Base-by-base conservation (phyloP, 2,888 invertebrate species). In the Drosophila histrio region DNA sequence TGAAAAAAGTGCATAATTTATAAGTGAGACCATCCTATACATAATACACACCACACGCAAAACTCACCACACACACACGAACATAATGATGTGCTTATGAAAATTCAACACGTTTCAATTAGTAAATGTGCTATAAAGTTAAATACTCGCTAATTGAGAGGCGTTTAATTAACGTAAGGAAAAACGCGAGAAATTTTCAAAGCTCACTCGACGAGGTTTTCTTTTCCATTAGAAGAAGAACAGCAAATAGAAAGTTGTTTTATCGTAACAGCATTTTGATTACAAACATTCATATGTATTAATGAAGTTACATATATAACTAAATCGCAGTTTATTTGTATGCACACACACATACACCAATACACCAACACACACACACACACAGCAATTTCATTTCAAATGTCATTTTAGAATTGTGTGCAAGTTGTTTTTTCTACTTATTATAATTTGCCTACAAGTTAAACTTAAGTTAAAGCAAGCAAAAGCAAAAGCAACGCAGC, bases 201-300 rank as follows among this genome's bases (percentile, higher is more conserved):
- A 65, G 82, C 82, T 83, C 87, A 83, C 82, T 83, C 82, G 85
- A 63, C 85, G 82, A 83, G 87, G 85, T 83, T 79, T 79, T 79
- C 76, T 64, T 74, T 71, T 54, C 39, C 43, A 47, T 26, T 30
- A 30, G 47, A 62, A 15, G 34, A 24, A 49, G 22, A 34, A 62
- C 19, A 52, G 38, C 41, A 60, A 47, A 22, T 17, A 19, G 36
- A 38, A 53, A 39, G 49, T 60, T 64, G 63, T 52, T 59, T 50
- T 24, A 21, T 32, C 15, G 7, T n/a, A 21, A 32, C 13, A 24
- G 15, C 17, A 39, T 13, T 49, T 34, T 17, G 13, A 46, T 50
- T 13, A 39, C 15, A 58, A 17, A 64, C 17, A 52, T 1, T 53
- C 38, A 63, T 75, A 78, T 78, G 78, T 77, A 74, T 66, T 66